Percentiles rank a stretch among this genome's conserved stretches.
These are phyloP conservation scores for Lycophotia porphyrea DNA, from an alignment of 2,888 invertebrate species.

Conservation along the genomic window DNA sequence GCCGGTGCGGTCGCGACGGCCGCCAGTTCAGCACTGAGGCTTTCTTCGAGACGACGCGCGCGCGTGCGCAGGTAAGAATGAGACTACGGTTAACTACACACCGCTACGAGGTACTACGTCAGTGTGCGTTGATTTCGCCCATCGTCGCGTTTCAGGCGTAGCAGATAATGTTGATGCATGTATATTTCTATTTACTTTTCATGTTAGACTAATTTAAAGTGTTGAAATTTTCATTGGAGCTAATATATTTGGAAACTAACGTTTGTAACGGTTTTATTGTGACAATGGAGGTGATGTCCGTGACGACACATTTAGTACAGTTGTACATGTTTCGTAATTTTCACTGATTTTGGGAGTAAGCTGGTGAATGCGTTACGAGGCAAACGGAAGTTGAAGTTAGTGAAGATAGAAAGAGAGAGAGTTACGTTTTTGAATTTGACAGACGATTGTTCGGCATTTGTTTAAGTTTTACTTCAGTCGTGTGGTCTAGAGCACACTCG, in stretches of 20 bases:
- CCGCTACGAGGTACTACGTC: slow-evolving; percentile 56
- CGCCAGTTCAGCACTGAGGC: slow-evolving; percentile 89
- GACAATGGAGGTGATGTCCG: background rate
- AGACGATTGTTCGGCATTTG: too few species aligned
- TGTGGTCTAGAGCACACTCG: too few species aligned
- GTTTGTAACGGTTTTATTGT: background rate
- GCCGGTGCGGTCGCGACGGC: slow-evolving; percentile 87
- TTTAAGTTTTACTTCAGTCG: too few species aligned
- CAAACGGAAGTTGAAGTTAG: too few species aligned
- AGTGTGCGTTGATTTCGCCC: slow-evolving; percentile 69
- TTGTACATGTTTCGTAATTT: background rate
- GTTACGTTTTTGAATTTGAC: too few species aligned
- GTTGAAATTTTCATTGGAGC: slow-evolving; percentile 18
- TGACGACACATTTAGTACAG: background rate
- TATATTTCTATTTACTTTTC: slow-evolving; percentile 44
- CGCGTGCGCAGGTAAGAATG: slow-evolving; percentile 85
- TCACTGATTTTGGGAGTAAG: too few species aligned
- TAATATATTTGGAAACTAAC: slow-evolving; percentile 1
- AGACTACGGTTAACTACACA: slow-evolving; percentile 81
- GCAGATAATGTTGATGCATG: slow-evolving; percentile 24
- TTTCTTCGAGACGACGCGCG: slow-evolving; percentile 85
- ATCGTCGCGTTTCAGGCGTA: slow-evolving; percentile 66
- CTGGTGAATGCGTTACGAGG: too few species aligned
- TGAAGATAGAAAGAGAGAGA: too few species aligned
- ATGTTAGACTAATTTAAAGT: slow-evolving; percentile 44